Conservation (phyloP, 2,888 invertebrate species). For the Fragum whitleyi region DNA sequence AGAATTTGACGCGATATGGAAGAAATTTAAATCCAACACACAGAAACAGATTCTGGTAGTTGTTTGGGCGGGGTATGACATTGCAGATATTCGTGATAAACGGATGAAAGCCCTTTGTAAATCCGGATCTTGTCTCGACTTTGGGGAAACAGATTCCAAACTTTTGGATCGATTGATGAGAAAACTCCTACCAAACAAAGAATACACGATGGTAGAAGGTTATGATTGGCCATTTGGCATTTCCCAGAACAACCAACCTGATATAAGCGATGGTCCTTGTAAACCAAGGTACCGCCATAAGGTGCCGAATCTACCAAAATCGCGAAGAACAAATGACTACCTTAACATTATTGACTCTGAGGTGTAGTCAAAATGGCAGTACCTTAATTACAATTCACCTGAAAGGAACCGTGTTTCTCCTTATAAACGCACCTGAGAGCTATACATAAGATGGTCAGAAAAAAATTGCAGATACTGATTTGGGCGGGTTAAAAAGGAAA, state of each 20-base stretch:
- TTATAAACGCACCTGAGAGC: too few species aligned
- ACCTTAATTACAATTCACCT: too few species aligned
- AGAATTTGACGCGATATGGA: constrained; percentile 32
- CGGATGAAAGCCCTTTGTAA: neutral
- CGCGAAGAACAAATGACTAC: too few species aligned
- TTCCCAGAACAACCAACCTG: neutral
- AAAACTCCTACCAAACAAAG: neutral
- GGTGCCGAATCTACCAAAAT: too few species aligned
- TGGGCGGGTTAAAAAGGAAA: too few species aligned
- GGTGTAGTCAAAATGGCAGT: too few species aligned
- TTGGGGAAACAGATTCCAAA: neutral
- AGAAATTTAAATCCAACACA: constrained; percentile 5
- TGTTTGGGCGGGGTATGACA: constrained; percentile 1
- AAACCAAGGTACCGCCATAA: too few species aligned
- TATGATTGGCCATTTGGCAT: neutral
- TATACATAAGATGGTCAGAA: too few species aligned
- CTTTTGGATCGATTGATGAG: neutral
- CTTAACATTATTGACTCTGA: too few species aligned
- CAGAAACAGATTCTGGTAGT: constrained; percentile 8
- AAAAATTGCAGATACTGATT: too few species aligned
- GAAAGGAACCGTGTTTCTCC: too few species aligned
- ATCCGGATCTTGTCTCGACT: neutral
- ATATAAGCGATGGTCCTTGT: too few species aligned
- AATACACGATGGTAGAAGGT: neutral
- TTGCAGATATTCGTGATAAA: neutral